Evolutionary conservation across 2,797 vertebrate species (phyloP).

Genomic region (Eleutherodactylus coqui): DNA sequence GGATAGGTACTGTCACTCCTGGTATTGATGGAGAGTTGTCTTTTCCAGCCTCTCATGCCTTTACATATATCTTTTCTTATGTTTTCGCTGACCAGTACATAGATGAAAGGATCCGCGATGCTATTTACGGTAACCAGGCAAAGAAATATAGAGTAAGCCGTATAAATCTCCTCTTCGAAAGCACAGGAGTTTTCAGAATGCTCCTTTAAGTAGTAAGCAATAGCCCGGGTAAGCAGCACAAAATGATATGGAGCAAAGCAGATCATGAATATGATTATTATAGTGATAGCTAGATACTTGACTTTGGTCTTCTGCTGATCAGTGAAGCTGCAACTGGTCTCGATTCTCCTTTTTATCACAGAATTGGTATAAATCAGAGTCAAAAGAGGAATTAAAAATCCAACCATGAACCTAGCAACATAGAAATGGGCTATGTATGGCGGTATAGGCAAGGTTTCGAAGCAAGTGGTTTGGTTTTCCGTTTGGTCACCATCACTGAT

Average conservation of each 20-base stretch:
- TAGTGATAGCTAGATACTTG: conserved; percentile 71
- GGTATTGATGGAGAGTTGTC: conserved; percentile 9
- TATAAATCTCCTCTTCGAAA: conserved; percentile 78
- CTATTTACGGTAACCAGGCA: conserved; percentile 86
- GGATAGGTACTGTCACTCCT: conserved; percentile 64
- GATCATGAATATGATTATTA: conserved; percentile 85
- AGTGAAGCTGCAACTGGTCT: conserved; percentile 76
- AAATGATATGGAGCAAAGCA: conserved; percentile 90
- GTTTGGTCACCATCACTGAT: conserved; percentile 52
- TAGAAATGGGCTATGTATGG: conserved; percentile 69
- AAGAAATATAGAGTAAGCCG: conserved; percentile 77
- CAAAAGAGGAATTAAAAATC: conserved; percentile 80
- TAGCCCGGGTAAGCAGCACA: conserved; percentile 78
- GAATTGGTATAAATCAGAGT: conserved; percentile 80
- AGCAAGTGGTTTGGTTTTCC: conserved; percentile 68
- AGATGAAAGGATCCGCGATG: conserved; percentile 86
- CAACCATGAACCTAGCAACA: conserved; percentile 77
- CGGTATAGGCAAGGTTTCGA: conserved; percentile 76
- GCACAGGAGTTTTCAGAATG: neutral
- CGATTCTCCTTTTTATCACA: conserved; percentile 73
- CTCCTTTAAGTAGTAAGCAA: conserved; percentile 69
- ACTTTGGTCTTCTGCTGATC: conserved; percentile 78
- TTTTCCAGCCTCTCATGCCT: conserved; percentile 66
- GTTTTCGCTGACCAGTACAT: conserved; percentile 82
- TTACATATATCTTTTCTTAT: conserved; percentile 76